phyloP scores from a whole-genome alignment of 2,888 invertebrate genomes.

The Apodemia duryi region DNA sequence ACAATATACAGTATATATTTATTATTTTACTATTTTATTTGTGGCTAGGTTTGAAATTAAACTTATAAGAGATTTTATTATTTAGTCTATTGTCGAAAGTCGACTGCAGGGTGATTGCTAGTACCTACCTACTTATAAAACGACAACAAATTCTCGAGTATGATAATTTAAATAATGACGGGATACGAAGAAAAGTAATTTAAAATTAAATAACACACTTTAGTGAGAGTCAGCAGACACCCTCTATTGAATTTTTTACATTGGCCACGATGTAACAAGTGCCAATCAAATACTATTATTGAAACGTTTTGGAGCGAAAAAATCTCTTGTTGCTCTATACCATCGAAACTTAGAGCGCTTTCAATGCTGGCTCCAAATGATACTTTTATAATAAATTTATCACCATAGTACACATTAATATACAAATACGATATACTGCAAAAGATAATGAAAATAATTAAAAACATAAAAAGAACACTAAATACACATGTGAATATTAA shows the following conservation, averaged over 20 bases:
- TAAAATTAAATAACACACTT: background rate
- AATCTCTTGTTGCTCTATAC: constrained; percentile 48
- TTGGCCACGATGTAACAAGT: constrained; percentile 54
- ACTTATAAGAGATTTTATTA: too few species aligned
- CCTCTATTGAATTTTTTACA: constrained; percentile 36
- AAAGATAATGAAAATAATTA: background rate
- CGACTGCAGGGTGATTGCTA: too few species aligned
- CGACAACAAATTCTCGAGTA: background rate
- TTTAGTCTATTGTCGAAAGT: too few species aligned
- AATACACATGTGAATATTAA: background rate
- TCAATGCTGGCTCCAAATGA: background rate
- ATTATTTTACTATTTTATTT: too few species aligned
- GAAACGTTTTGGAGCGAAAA: constrained; percentile 58
- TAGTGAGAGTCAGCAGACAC: constrained; percentile 6
- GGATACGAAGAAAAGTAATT: background rate
- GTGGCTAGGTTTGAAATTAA: too few species aligned
- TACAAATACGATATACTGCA: too few species aligned
- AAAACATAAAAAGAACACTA: background rate
- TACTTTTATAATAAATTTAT: background rate
- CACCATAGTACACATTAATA: too few species aligned
- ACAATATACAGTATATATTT: too few species aligned
- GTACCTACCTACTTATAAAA: too few species aligned
- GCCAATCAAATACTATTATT: constrained; percentile 61
- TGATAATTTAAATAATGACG: background rate
- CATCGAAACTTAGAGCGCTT: constrained; percentile 21